Conservation (phyloP, 1,140 invertebrate species). For the Cydia strobilella region DNA sequence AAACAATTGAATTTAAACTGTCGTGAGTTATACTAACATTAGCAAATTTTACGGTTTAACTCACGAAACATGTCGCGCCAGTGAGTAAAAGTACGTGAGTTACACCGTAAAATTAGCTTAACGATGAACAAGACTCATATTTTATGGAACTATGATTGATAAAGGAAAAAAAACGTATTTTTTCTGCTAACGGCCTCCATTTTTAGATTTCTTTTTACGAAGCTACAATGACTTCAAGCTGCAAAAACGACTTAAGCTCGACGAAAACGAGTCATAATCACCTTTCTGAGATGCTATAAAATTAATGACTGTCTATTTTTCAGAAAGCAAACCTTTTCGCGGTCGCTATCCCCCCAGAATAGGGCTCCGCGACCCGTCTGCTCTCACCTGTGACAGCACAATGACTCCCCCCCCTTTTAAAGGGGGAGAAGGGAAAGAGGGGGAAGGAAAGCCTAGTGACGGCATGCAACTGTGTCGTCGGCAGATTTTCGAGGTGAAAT, state of each 20-base stretch:
- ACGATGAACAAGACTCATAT: no score
- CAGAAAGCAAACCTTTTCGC: slow-evolving; percentile 17
- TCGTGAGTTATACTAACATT: no score
- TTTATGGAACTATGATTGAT: no score
- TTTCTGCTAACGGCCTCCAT: neutral
- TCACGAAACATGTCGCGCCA: no score
- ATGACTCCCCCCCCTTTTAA: slow-evolving; percentile 35
- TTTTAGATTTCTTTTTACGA: neutral
- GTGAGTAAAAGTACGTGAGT: no score
- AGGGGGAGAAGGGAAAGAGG: slow-evolving; percentile 23
- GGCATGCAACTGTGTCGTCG: slow-evolving; percentile 35
- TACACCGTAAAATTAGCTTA: no score
- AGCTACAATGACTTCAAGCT: neutral
- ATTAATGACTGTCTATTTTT: slow-evolving; percentile 25
- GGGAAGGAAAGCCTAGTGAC: slow-evolving; percentile 34
- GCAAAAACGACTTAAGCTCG: neutral
- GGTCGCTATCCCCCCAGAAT: slow-evolving; percentile 14
- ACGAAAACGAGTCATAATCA: slow-evolving; percentile 10
- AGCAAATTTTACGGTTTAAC: no score
- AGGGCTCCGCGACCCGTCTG: slow-evolving; percentile 41
- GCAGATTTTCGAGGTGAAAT: slow-evolving; percentile 41
- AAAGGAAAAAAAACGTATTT: no score
- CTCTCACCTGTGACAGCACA: slow-evolving; percentile 46
- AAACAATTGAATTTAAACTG: no score
- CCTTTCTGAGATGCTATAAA: slow-evolving; percentile 22